Percentiles rank a stretch among this genome's conserved stretches.
phyloP scores from a whole-genome alignment of 1,140 invertebrate genomes.

The Anadara kagoshimensis region DNA sequence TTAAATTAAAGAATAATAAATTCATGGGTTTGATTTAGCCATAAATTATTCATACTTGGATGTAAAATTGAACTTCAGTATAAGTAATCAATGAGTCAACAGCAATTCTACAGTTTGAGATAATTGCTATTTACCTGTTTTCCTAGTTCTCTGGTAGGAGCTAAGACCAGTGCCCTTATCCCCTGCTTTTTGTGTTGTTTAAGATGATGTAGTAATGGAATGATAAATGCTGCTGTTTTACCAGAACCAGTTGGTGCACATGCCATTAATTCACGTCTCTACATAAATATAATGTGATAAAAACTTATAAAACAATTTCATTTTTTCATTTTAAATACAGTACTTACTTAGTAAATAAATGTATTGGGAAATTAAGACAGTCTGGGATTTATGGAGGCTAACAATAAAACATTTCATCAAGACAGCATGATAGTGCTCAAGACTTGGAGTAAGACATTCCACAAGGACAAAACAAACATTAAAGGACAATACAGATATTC shows the following conservation, averaged over 20 bases:
- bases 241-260: slow-evolving; percentile 86
- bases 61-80: too few species aligned
- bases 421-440: too few species aligned
- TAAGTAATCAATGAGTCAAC: not conserved
- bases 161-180: slow-evolving; percentile 89
- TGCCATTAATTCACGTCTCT: slow-evolving; percentile 90
- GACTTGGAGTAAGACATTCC: too few species aligned
- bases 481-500: too few species aligned
- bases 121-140: slow-evolving; percentile 83
- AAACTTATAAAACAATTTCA: not conserved
- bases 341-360: too few species aligned
- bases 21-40: too few species aligned
- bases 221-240: slow-evolving; percentile 76
- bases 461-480: too few species aligned
- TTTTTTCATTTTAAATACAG: not conserved
- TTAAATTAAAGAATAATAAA: too few species aligned
- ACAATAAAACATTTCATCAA: too few species aligned
- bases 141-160: slow-evolving; percentile 94
- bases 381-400: too few species aligned
- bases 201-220: slow-evolving; percentile 80
- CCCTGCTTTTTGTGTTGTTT: slow-evolving; percentile 71
- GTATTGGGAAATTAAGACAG: too few species aligned
- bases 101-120: not conserved
- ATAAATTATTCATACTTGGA: too few species aligned
- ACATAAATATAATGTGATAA: slow-evolving; percentile 8